Evolutionary conservation across 1,140 invertebrate genomes (phyloP).

Genomic region (Caerostris darwini): DNA sequence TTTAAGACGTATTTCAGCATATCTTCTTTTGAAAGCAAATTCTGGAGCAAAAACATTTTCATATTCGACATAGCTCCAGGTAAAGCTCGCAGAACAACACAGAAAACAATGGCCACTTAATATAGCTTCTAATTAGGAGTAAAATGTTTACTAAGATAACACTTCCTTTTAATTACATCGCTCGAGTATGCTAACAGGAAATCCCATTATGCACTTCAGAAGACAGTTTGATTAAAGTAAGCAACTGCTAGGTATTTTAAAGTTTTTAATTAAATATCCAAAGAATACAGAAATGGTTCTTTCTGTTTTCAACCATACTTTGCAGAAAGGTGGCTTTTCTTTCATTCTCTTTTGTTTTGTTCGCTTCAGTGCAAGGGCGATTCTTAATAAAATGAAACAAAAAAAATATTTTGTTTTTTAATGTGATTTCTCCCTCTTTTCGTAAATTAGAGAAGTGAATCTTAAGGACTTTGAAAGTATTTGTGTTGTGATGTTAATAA

Average conservation of each 20-base stretch:
- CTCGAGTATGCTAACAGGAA: background rate
- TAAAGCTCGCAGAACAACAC: background rate
- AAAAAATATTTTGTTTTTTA: background rate
- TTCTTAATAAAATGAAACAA: background rate
- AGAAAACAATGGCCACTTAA: conserved; percentile 1
- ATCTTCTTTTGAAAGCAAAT: background rate
- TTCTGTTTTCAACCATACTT: too few species aligned
- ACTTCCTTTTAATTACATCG: conserved; percentile 19
- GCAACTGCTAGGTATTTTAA: background rate
- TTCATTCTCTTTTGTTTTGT: background rate
- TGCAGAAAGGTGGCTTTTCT: background rate
- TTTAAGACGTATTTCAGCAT: background rate
- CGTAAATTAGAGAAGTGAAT: background rate
- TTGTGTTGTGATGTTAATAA: background rate
- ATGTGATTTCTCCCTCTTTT: background rate
- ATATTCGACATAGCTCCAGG: background rate
- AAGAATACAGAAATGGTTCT: background rate
- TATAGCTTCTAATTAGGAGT: background rate
- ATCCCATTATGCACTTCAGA: background rate
- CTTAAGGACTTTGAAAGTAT: background rate
- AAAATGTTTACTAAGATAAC: conserved; percentile 11
- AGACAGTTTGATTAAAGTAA: conserved; percentile 28
- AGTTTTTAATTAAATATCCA: background rate
- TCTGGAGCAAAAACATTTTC: background rate
- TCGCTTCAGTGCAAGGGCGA: background rate